Evolutionary conservation across 2,113 vertebrate genomes (phyloP).

Genomic region (Epinephelus lanceolatus): DNA sequence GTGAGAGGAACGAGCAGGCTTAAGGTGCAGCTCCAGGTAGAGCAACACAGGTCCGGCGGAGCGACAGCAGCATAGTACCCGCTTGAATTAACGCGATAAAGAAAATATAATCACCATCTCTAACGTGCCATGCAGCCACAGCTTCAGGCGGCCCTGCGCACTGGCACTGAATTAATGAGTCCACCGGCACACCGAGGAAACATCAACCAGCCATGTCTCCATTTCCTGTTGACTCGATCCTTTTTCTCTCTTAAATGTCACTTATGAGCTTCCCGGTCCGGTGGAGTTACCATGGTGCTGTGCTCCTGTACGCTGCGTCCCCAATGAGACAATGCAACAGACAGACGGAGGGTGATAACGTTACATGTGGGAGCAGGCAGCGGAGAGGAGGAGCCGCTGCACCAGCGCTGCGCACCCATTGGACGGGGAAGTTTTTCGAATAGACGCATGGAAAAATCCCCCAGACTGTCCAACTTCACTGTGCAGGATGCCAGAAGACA

Average conservation of each 20-base stretch:
- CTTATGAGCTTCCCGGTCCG: slow-evolving; percentile 5
- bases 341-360: slow-evolving; percentile 37
- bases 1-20: not conserved
- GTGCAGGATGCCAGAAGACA: slow-evolving; percentile 18
- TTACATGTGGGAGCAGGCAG: slow-evolving; percentile 74
- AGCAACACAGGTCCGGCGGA: slow-evolving; percentile 42
- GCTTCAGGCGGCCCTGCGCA: slow-evolving; percentile 43
- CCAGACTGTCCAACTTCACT: slow-evolving; percentile 16
- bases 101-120: slow-evolving; percentile 19
- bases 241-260: slow-evolving; percentile 2
- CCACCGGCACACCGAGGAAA: slow-evolving; percentile 6
- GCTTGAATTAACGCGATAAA: slow-evolving; percentile 12
- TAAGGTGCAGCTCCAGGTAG: slow-evolving; percentile 59
- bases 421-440: slow-evolving; percentile 85
- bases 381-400: slow-evolving; percentile 71
- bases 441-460: slow-evolving; percentile 37
- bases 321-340: slow-evolving; percentile 73
- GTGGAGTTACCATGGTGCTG: slow-evolving; percentile 16
- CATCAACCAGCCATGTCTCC: slow-evolving; percentile 23
- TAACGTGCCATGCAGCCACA: slow-evolving; percentile 44
- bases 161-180: slow-evolving; percentile 32
- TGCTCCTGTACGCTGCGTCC: slow-evolving; percentile 43
- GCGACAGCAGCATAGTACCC: slow-evolving; percentile 51
- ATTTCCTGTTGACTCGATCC: slow-evolving; percentile 39
- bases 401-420: slow-evolving; percentile 61